A percentile compares a stretch with the other conserved stretches of the same genome.
phyloP scores from a whole-genome alignment of 2,888 invertebrate species.

The Sphinx pinastri region DNA sequence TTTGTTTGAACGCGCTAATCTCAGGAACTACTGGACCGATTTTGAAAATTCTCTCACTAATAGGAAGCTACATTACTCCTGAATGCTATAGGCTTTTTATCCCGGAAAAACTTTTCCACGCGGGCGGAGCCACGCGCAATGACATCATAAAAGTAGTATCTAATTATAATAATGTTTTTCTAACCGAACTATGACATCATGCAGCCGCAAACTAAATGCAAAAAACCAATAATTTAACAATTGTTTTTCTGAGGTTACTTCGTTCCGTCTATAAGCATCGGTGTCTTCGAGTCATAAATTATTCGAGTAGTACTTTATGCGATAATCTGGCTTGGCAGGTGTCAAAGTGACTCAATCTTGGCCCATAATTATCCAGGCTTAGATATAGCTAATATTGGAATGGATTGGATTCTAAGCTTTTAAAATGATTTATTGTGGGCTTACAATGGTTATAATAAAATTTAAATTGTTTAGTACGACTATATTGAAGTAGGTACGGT shows the following conservation, averaged over 20 bases:
- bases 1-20: too few relatives aligned
- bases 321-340: slow-evolving; percentile 4
- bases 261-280: not conserved
- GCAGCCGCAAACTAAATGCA: not conserved
- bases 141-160: slow-evolving; percentile 8
- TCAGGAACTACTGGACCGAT: too few relatives aligned
- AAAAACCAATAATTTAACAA: slow-evolving; percentile 8
- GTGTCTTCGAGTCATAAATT: not conserved
- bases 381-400: not conserved
- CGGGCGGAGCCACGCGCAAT: too few relatives aligned
- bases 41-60: too few relatives aligned
- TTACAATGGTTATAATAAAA: too few relatives aligned
- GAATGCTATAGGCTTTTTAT: too few relatives aligned
- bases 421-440: too few relatives aligned
- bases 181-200: slow-evolving; percentile 5
- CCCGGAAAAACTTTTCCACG: too few relatives aligned
- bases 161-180: not conserved
- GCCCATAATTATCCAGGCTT: slow-evolving; percentile 23
- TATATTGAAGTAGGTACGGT: too few relatives aligned
- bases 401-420: not conserved
- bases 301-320: not conserved
- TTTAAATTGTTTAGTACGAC: too few relatives aligned
- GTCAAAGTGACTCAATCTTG: not conserved
- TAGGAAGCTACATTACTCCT: too few relatives aligned
- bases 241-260: not conserved